These are phyloP conservation scores for Sinonovacula constricta DNA, from an alignment of 1,140 invertebrate species.

Conservation along the genomic window DNA sequence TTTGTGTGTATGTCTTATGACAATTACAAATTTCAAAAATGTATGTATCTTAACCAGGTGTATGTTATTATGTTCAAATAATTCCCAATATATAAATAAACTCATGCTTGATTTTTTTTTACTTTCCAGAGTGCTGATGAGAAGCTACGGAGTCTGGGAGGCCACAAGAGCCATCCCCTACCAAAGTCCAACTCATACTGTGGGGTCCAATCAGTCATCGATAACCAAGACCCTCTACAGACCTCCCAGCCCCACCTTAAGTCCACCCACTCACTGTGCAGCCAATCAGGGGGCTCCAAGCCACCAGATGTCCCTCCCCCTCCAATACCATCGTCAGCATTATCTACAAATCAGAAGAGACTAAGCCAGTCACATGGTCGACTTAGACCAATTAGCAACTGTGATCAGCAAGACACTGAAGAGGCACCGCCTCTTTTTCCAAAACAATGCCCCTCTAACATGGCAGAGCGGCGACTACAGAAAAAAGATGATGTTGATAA, in stretches of 20 bases:
- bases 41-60: no score
- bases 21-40: no score
- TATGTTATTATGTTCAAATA: no score
- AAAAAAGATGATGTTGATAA: conserved; percentile 25
- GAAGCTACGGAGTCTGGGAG: conserved; percentile 69
- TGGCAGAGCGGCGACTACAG: conserved; percentile 64
- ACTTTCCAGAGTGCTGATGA: conserved; percentile 75
- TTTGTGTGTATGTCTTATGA: no score
- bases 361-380: conserved; percentile 24
- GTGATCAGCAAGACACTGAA: background rate
- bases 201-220: conserved; percentile 12
- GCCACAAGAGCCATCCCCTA: conserved; percentile 50
- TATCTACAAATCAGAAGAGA: conserved; percentile 8
- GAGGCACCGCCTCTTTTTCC: conserved; percentile 17
- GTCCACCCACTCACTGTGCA: background rate
- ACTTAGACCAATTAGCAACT: conserved; percentile 1
- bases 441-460: conserved; percentile 27
- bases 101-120: no score
- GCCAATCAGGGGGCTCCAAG: conserved; percentile 8
- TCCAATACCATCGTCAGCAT: conserved; percentile 32
- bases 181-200: conserved; percentile 31
- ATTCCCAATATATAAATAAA: no score
- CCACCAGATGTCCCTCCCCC: conserved; percentile 38
- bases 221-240: no score
- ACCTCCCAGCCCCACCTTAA: background rate